Evolutionary conservation across 1,140 invertebrate species (phyloP), one percentile per base, ranked within the genome.

Genomic region (Charaxes varanes): DNA sequence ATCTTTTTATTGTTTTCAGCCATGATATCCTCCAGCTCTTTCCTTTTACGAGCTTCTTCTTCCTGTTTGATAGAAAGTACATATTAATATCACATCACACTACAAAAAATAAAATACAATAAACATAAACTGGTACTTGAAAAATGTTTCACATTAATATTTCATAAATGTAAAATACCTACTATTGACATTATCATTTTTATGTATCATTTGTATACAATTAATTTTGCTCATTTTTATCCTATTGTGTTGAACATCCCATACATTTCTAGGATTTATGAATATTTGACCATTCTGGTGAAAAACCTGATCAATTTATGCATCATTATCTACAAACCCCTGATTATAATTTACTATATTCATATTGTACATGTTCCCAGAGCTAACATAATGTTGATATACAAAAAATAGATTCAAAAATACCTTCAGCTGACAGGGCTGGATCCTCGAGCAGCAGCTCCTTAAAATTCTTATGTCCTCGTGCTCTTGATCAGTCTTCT

Each of bases 1-100:
- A 98, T 97, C 88, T 97, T 98, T 85, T 88, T 91, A 88, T 97
- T 97, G 88, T 98, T 98, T 88, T 98, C 96, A 65, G 95, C 95
- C 91, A 98, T 92, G 83, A 98, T 98, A 84, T 90, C 90, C 87
- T 98, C 96, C 62, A 98, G 87, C 85, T 96, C 94, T 89, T 96
- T 92, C 57, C 95, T 90, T 87, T 97, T 97, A 86, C 92, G 91
- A 85, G 89, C 90, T 88, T 98, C 96, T 90, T 97, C 95, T 87
- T 97, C 96, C 96, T 98, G 90, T 87, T 59, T 76, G 68, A 85
- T 69, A 76, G 70, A 81, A 79, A 68, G 45, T 41, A 43, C 19
- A 68, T 67, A 58, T 84, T 74, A 81, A 68, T 11, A 33, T 7
- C 12, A 21, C 15, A n/a, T 24, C 11, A 18, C 12, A 35, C 11